A percentile compares a stretch with the other conserved stretches of the same genome.
Conservation (phyloP, 37 sponge, comb jelly and placozoan species). For the Eunapius fragilis region DNA sequence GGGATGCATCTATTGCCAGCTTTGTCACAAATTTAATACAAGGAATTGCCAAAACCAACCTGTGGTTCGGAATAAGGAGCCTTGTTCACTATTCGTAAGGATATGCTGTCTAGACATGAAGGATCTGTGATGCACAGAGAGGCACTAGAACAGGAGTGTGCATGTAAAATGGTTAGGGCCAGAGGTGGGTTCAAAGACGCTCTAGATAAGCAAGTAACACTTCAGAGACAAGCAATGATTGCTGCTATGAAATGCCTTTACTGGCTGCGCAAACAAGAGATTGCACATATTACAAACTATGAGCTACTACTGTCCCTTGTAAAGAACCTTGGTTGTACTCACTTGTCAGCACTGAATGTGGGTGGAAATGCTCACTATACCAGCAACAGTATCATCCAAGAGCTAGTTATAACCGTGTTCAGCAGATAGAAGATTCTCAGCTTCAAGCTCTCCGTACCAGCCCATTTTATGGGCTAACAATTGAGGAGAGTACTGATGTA, state of each 20-base stretch:
- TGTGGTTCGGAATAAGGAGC: neutral
- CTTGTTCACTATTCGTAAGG: conserved; percentile 13
- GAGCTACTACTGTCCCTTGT: conserved; percentile 14
- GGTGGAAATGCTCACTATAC: conserved; percentile 51
- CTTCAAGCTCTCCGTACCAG: neutral
- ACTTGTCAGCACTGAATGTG: conserved; percentile 21
- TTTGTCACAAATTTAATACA: neutral
- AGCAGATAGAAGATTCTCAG: conserved; percentile 1
- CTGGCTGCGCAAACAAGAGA: conserved; percentile 58
- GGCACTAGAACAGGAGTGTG: conserved; percentile 1
- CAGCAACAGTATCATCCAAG: conserved; percentile 18
- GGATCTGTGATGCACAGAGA: conserved; percentile 35
- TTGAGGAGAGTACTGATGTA: conserved; percentile 54
- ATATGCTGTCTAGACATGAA: conserved; percentile 15
- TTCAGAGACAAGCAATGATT: conserved; percentile 29
- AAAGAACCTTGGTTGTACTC: conserved; percentile 34
- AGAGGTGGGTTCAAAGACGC: conserved; percentile 28
- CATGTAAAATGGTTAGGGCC: neutral
- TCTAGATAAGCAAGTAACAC: conserved; percentile 10
- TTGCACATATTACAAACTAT: conserved; percentile 53
- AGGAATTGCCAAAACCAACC: neutral
- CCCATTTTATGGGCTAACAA: conserved; percentile 8
- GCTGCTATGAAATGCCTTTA: conserved; percentile 53
- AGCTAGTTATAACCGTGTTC: conserved; percentile 14
- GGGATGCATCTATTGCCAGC: neutral